Base-by-base conservation (phyloP, 2,888 invertebrate species). In the Megalurothrips usitatus region DNA sequence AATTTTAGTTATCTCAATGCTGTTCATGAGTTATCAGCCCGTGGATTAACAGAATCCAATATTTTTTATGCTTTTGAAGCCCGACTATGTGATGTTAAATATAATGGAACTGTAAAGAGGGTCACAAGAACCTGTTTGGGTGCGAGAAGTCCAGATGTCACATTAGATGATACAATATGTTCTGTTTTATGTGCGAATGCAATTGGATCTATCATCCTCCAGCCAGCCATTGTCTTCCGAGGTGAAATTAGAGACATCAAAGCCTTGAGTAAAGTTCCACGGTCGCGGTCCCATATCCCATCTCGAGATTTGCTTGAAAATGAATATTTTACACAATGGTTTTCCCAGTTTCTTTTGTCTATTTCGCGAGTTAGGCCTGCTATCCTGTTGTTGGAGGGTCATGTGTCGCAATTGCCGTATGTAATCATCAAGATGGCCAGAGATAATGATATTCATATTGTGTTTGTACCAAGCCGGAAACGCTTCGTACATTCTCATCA, bases 61-160 rank as follows among this genome's bases (percentile, higher is more conserved):
- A 11, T 68, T n/a, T 68, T 68, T 23, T 68, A 68, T 23, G 68
- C 68, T n/a, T 68, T 68, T 68, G 68, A 68, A 23, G 68, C 68
- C 23, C 23, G n/a, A 23, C 3, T 68, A n/a, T 68, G 68, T 23
- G 23, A 23, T 23, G 68, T 68, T n/a, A n/a, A 68, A 68, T 6
- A 68, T 0, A 23, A 68, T 23, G 23, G 23, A 23, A 68, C 23
- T 10, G 68, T 23, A 10, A n/a, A 68, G 11, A 68, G 68, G 23
- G 58, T 58, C 6, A 17, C 58, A 17, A 58, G 17, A 58, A 58
- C 58, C n/a, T n/a, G 11, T 23, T 9, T 68, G 6, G n/a, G 68
- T 11, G 11, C 68, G 8, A 23, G 23, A 68, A 68, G 68, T 68
- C 68, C 23, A 68, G 58, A 58, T 58, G 58, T 58, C 2, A 19